Conservation (phyloP, 2,113 vertebrate species). For the Microcebus murinus region DNA sequence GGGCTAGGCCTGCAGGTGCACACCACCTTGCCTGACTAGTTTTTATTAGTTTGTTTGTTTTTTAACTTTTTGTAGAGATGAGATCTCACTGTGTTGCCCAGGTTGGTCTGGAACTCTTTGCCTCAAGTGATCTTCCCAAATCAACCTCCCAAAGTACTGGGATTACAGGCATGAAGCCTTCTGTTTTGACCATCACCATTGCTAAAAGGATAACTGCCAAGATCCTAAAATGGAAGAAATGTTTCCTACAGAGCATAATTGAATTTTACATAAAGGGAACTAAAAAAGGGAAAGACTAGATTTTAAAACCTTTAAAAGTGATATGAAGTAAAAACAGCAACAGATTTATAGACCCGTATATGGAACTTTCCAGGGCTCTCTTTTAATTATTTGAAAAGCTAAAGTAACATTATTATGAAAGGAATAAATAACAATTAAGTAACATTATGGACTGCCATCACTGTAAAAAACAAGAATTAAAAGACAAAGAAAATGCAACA, state of each 20-base stretch:
- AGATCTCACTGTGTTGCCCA: too few species aligned
- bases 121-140: too few species aligned
- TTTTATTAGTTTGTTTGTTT: too few species aligned
- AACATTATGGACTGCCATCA: background rate
- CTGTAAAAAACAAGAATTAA: background rate
- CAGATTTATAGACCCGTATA: background rate
- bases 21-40: too few species aligned
- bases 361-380: background rate
- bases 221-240: background rate
- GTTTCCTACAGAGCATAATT: background rate
- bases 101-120: too few species aligned
- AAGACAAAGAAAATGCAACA: background rate
- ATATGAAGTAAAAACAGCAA: background rate
- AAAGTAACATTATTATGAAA: background rate
- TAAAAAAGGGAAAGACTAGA: background rate
- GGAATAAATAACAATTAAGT: background rate
- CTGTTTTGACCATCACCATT: background rate
- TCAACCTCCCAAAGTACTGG: too few species aligned
- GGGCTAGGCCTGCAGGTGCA: too few species aligned
- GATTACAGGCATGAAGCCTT: background rate
- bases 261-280: background rate
- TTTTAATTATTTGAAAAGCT: background rate
- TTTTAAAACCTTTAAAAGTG: background rate
- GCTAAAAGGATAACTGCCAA: background rate
- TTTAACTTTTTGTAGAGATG: too few species aligned